Base-by-base conservation (phyloP, 2,888 invertebrate genomes). In the Glaucopsyche alexis region DNA sequence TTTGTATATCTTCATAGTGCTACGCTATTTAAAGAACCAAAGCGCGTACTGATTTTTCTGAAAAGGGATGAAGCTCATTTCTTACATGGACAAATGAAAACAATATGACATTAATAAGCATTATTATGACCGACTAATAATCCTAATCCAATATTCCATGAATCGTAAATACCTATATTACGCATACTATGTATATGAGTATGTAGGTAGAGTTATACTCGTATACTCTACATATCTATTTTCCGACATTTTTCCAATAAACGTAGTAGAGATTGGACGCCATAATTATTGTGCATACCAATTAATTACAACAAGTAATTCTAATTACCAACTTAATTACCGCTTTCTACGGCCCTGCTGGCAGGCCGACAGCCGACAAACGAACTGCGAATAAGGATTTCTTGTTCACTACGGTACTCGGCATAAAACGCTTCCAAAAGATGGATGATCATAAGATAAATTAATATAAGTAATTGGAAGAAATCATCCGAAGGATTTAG, bases 381-480 rank as follows among this genome's bases (percentile, higher is more conserved):
- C 60, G 60, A 29, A 60, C 29, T 13, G 60, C 29, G 60, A 60
- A 60, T 60, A 60, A 29, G 60, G 60, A 60, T 60, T 60, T 60
- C 60, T 60, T 13, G 60, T 60, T 60, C 29, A 60, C 60, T 29
- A 60, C 60, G 29, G 60, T 4, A 60, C 19, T 60, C 60, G 42
- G 50, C n/a, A 42, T 42, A 16, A 11, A 71, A 52, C 50, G 47
- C 67, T 74, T 73, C 67, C 50, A 71, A 74, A 55, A 69, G 72
- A 72, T 76, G 74, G 74, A 74, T 75, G 90, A 91, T 89, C 87
- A 88, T 86, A 81, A 87, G 85, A 88, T 90, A 89, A 89, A 88
- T 87, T 86, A 81, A 83, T 86, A 87, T 86, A 85, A 88, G 88
- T 91, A 87, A 88, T 88, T 86, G 84, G 85, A 88, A 88, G 86